Evolutionary conservation across 2,113 vertebrate genomes (phyloP), one percentile per base, ranked within the genome.

Genomic region (Passer montanus): DNA sequence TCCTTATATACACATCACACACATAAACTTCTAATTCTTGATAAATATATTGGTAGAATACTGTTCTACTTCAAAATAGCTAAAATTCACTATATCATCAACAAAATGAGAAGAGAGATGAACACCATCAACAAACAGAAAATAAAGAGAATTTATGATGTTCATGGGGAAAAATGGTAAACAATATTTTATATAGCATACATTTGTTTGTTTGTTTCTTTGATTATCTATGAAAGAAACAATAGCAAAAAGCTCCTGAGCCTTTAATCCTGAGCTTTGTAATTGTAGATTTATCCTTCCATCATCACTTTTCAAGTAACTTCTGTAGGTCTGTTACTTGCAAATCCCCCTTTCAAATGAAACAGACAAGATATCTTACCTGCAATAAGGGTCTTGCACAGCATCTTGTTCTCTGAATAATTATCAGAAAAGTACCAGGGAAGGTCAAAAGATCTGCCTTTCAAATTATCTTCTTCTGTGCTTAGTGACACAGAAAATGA

Each of bases 371-470:
- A 67, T 52, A 27, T 59, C 41, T 91, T 87, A 92, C 60, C 76
- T 92, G 31, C 37, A 81, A 49, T 89, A 87, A 92, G 53, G 53
- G 22, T 89, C 89, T 82, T 81, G 69, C 23, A 26, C 33, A 75
- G 44, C 43, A 92, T 67, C 73, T 58, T 68, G 58, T 59, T 82
- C 53, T 62, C n/a, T 28, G 35, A 82, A 79, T 56, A 37, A 75
- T 87, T 91, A 87, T 84, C 53, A 75, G 55, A 84, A 89, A 96
- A 90, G 27, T 78, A 87, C 26, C 52, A 87, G 30, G 26, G 10
- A 75, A 69, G 69, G 87, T 91, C 89, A 88, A 83, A 94, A 90
- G 56, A 93, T 46, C 82, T 79, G 49, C 53, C 39, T 94, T 53
- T 76, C 37, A 91, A 79, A 93, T 85, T 83, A 49, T 81, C 33